phyloP scores from a whole-genome alignment of 1,140 invertebrate genomes.

The Maconellicoccus hirsutus region DNA sequence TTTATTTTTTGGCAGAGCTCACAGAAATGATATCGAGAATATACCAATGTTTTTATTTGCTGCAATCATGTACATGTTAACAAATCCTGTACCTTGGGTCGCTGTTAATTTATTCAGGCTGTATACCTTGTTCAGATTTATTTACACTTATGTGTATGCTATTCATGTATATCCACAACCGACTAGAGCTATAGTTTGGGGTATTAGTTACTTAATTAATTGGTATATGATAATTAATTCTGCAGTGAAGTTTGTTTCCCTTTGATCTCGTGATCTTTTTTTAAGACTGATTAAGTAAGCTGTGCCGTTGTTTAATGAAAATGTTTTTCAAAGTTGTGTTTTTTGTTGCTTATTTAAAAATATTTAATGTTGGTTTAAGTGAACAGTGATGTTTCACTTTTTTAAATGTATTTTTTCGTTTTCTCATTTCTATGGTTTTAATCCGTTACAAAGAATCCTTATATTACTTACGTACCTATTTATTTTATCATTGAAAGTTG shows the following conservation, averaged over 20 bases:
- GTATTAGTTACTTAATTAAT: slow-evolving; percentile 38
- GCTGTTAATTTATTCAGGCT: slow-evolving; percentile 46
- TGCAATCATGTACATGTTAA: slow-evolving; percentile 47
- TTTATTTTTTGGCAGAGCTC: slow-evolving; percentile 40
- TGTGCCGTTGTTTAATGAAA: too few species aligned
- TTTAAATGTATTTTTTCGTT: neutral
- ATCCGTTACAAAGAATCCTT: neutral
- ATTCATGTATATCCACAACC: slow-evolving; percentile 45
- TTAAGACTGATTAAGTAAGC: neutral
- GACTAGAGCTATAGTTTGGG: slow-evolving; percentile 41
- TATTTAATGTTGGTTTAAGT: neutral
- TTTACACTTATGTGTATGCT: slow-evolving; percentile 49
- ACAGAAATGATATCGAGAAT: slow-evolving; percentile 58
- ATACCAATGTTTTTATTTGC: slow-evolving; percentile 48
- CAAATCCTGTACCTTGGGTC: slow-evolving; percentile 39
- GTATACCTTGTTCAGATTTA: slow-evolving; percentile 44
- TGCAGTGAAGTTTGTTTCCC: slow-evolving; percentile 33
- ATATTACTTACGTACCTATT: too few species aligned
- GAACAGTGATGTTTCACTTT: neutral
- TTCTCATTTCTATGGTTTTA: neutral
- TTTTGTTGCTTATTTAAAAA: neutral
- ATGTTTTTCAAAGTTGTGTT: too few species aligned
- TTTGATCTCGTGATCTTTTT: neutral
- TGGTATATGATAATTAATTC: slow-evolving; percentile 42
- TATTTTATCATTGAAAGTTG: too few species aligned